A percentile compares a stretch with the other conserved stretches of the same genome.
Evolutionary conservation across 1,140 invertebrate species (phyloP).

Genomic region (Trichonephila inaurata): DNA sequence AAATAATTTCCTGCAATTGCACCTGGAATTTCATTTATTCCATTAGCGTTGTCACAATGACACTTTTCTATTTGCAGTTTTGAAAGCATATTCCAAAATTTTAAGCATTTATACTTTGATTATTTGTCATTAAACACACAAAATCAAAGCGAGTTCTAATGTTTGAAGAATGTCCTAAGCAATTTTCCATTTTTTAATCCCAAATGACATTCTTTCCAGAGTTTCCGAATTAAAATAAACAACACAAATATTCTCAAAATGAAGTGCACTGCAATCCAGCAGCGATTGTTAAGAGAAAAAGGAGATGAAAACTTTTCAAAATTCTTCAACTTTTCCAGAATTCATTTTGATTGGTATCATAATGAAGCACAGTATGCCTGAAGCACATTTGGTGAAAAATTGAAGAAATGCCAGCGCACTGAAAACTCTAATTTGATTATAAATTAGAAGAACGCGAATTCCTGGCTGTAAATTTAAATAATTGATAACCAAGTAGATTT

Average conservation of each 20-base stretch:
- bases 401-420: not conserved
- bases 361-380: not conserved
- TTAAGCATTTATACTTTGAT: too few relatives aligned
- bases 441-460: slow-evolving; percentile 2
- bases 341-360: not conserved
- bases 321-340: not conserved
- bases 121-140: too few relatives aligned
- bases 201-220: too few relatives aligned
- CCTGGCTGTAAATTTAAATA: not conserved
- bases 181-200: too few relatives aligned
- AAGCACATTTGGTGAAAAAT: not conserved
- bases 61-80: too few relatives aligned
- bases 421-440: not conserved
- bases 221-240: too few relatives aligned
- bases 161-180: too few relatives aligned
- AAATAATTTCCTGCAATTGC: too few relatives aligned
- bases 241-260: not conserved
- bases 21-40: too few relatives aligned
- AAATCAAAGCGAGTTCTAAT: too few relatives aligned
- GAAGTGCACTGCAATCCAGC: not conserved
- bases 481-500: not conserved
- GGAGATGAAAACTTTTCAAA: not conserved
- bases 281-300: not conserved
- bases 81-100: too few relatives aligned
- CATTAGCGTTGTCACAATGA: too few relatives aligned